Conservation (phyloP, 2,888 invertebrate species). For the Drosophila dives region DNA sequence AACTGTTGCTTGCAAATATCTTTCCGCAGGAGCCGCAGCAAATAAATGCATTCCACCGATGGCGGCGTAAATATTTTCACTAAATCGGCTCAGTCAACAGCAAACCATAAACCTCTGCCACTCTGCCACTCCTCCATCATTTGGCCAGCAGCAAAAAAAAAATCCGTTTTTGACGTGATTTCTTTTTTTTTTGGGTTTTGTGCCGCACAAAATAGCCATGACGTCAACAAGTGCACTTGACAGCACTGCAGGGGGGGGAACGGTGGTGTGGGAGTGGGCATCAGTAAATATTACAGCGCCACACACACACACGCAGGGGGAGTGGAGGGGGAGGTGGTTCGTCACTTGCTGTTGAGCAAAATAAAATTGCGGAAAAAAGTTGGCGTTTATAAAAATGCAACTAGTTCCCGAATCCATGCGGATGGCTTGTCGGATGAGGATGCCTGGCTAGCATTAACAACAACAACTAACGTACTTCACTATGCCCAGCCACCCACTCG, state of each 20-base stretch:
- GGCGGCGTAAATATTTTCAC: slow-evolving; percentile 68
- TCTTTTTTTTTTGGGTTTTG: slow-evolving; percentile 62
- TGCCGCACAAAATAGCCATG: slow-evolving; percentile 72
- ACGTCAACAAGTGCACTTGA: slow-evolving; percentile 79
- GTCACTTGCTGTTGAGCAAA: slow-evolving; percentile 25
- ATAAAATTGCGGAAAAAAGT: slow-evolving; percentile 57
- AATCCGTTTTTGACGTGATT: slow-evolving; percentile 69
- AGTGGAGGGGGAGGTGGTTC: not conserved
- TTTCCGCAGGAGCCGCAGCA: slow-evolving; percentile 63
- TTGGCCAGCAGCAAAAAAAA: slow-evolving; percentile 33
- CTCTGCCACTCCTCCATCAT: not conserved
- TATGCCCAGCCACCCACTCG: slow-evolving; percentile 22
- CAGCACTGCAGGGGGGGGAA: slow-evolving; percentile 54
- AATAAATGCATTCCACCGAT: slow-evolving; percentile 58
- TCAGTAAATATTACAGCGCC: slow-evolving; percentile 71
- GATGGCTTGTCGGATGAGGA: slow-evolving; percentile 42
- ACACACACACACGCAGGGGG: slow-evolving; percentile 64
- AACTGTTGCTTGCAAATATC: slow-evolving; percentile 59
- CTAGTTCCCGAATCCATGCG: slow-evolving; percentile 60
- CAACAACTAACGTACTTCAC: slow-evolving; percentile 30
- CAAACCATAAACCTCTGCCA: slow-evolving; percentile 1
- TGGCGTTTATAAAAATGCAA: slow-evolving; percentile 73
- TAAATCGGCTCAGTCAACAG: slow-evolving; percentile 71
- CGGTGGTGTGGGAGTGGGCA: slow-evolving; percentile 17
- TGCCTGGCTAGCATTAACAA: slow-evolving; percentile 45